phyloP scores from a whole-genome alignment of 1,140 invertebrate species.

The Papilio polytes region DNA sequence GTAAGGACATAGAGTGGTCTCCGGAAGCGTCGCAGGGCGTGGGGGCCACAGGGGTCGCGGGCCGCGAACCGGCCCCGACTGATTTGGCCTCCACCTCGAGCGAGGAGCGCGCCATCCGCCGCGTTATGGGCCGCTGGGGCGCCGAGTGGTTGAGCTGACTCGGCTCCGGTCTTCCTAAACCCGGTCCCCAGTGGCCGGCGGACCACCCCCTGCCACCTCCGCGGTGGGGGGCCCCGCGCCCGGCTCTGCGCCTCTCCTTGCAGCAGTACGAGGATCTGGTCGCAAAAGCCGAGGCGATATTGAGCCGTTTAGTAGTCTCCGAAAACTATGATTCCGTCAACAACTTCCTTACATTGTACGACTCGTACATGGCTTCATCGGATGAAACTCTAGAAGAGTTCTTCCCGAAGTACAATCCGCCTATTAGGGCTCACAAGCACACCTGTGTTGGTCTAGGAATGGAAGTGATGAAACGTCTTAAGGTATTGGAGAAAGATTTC shows the following conservation, averaged over 20 bases:
- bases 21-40: slow-evolving; percentile 77
- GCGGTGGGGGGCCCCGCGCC: slow-evolving; percentile 85
- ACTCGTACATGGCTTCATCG: slow-evolving; percentile 85
- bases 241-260: slow-evolving; percentile 85
- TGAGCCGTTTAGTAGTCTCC: slow-evolving; percentile 91
- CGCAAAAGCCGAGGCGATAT: slow-evolving; percentile 89
- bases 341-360: slow-evolving; percentile 93
- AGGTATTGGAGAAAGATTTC: slow-evolving; percentile 73
- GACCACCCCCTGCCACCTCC: slow-evolving; percentile 88
- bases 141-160: slow-evolving; percentile 97
- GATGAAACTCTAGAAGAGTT: slow-evolving; percentile 65
- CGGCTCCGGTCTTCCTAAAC: slow-evolving; percentile 86
- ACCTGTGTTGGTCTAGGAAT: slow-evolving; percentile 95
- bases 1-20: slow-evolving; percentile 79
- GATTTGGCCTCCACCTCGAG: slow-evolving; percentile 72
- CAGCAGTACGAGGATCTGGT: slow-evolving; percentile 91
- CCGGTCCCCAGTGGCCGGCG: slow-evolving; percentile 70
- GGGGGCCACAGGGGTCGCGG: slow-evolving; percentile 81
- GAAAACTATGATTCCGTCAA: slow-evolving; percentile 94
- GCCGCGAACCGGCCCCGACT: slow-evolving; percentile 64
- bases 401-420: slow-evolving; percentile 87
- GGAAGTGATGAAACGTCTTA: slow-evolving; percentile 87
- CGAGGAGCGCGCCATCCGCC: slow-evolving; percentile 85
- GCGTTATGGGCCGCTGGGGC: slow-evolving; percentile 93
- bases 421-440: slow-evolving; percentile 90